Base-by-base conservation (phyloP, 2,888 invertebrate genomes). In the Graphium colonna region DNA sequence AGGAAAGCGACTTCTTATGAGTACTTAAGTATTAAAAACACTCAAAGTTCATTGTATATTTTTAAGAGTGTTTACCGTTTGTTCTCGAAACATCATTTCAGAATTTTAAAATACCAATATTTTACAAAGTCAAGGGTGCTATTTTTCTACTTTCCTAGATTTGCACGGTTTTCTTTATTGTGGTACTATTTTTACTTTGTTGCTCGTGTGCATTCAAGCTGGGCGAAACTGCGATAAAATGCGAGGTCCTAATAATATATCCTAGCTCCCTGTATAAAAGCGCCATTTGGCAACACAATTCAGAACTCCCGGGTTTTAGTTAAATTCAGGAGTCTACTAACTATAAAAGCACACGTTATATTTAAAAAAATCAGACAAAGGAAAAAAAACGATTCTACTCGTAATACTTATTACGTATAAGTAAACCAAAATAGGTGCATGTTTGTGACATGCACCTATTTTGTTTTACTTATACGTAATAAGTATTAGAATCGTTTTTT, bases 221-320 rank as follows among this genome's bases (percentile, higher is more conserved):
- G 17, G 47, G 52, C 43, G 86, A 87, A 87, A 82, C 82, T 79
- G 68, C 80, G 87, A 87, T 87, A 87, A 84, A 85, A 82, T 83
- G 81, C 77, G 76, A 73, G 77, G 77, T 72, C 77, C 66, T 70
- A 62, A 78, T 83, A 77, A 82, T 78, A 77, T 82, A 85, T n/a
- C n/a, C n/a, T 77, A 73, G 73, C 77, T 52, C 38, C 72, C 65
- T 59, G 64, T 66, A 70, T 68, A 67, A 68, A 65, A 55, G 58
- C 62, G 17, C 52, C 47, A 52, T 63, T 61, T 59, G 61, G 58
- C 56, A 58, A 52, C 59, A 60, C 56, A 60, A 51, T 51, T 54
- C 60, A 52, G 52, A 52, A 55, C 57, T 40, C 38, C 28, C 36
- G 52, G 38, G 17, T 36, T 48, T 52, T 49, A 44, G 21, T 54